Evolutionary conservation across 1,140 invertebrate genomes (phyloP).

Genomic region (Drosophila yakuba): DNA sequence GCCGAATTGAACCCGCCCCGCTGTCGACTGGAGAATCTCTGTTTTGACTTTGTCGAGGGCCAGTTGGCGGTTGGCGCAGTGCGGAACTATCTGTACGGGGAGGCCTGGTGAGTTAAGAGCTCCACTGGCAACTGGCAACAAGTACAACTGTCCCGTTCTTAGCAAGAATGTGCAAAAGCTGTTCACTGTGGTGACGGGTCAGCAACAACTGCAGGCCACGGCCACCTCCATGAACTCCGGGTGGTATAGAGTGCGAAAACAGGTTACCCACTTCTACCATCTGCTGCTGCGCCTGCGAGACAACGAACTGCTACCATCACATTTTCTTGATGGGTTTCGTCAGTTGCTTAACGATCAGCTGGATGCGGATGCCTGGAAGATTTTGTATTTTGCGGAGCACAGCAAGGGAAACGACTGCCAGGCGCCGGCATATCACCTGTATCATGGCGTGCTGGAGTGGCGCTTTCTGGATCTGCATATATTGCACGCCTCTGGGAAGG

Average conservation of each 20-base stretch:
- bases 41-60: conserved; percentile 53
- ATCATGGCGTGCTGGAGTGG: conserved; percentile 81
- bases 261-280: conserved; percentile 74
- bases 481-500: neutral
- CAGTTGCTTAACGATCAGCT: conserved; percentile 55
- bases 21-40: conserved; percentile 35
- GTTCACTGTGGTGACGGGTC: conserved; percentile 37
- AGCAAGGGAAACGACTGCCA: conserved; percentile 78
- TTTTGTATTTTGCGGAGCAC: conserved; percentile 73
- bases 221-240: neutral
- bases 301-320: neutral
- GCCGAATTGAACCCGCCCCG: conserved; percentile 32
- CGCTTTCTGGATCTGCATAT: conserved; percentile 72
- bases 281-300: conserved; percentile 48
- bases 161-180: conserved; percentile 77
- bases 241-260: conserved; percentile 53
- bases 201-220: conserved; percentile 49
- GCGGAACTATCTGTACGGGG: conserved; percentile 48
- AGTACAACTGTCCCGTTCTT: neutral
- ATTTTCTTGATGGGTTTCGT: conserved; percentile 10
- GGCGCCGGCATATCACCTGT: conserved; percentile 74
- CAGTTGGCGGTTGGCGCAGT: conserved; percentile 46
- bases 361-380: conserved; percentile 60
- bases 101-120: conserved; percentile 56
- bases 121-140: neutral